Conservation (phyloP, 2,888 invertebrate genomes). For the Labia minor region DNA sequence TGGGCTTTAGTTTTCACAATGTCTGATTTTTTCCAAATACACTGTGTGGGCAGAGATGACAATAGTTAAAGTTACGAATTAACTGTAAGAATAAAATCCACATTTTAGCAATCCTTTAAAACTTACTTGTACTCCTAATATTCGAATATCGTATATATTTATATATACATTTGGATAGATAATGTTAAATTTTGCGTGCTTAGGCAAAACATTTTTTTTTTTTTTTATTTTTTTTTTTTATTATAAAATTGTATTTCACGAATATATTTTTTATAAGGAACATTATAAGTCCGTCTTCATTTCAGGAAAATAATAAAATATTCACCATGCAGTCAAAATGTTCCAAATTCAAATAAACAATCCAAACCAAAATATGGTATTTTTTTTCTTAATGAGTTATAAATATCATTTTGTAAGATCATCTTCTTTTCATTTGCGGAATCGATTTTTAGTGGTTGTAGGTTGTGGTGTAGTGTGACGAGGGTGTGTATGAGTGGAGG, state of each 20-base stretch:
- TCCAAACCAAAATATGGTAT: not conserved
- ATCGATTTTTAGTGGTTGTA: no score
- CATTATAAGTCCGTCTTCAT: not conserved
- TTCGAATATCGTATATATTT: no score
- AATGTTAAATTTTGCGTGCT: not conserved
- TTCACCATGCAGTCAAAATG: not conserved
- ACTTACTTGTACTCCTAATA: no score
- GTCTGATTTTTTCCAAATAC: no score
- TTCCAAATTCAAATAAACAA: not conserved
- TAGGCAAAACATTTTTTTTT: not conserved
- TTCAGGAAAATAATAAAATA: not conserved
- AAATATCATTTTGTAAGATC: not conserved
- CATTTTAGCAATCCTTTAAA: no score
- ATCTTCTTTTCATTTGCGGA: not conserved
- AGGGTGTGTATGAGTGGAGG: not conserved
- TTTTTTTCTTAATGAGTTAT: no score
- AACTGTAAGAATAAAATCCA: no score
- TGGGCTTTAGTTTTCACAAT: no score
- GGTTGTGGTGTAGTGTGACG: conserved; percentile 13
- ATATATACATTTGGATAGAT: no score
- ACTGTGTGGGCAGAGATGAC: no score
- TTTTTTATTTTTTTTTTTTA: not conserved
- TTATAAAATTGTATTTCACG: not conserved
- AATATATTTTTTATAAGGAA: not conserved
- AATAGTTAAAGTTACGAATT: no score